Conservation (phyloP, 2,797 vertebrate species). For the Gymnocypris eckloni region DNA sequence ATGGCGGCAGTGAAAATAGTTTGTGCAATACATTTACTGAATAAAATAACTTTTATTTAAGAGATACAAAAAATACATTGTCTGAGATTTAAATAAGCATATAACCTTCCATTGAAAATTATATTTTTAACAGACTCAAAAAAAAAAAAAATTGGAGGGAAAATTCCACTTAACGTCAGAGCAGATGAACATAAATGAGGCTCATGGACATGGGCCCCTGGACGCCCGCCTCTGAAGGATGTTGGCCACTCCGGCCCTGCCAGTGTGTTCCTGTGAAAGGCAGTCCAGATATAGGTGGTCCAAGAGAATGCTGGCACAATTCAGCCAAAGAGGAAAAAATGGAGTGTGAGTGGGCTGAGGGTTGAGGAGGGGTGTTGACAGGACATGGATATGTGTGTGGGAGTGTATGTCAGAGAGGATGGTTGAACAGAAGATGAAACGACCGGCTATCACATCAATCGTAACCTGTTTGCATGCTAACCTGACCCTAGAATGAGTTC, state of each 20-base stretch:
- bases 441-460: constrained; percentile 33
- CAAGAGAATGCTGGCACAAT: constrained; percentile 14
- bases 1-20: not conserved
- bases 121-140: not conserved
- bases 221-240: constrained; percentile 50
- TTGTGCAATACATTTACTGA: not conserved
- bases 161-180: constrained; percentile 71
- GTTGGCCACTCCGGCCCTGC: constrained; percentile 7
- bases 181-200: constrained; percentile 82
- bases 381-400: constrained; percentile 25
- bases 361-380: constrained; percentile 34
- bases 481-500: constrained; percentile 41
- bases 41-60: not conserved
- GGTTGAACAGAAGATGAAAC: constrained; percentile 24
- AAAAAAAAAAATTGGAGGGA: constrained; percentile 70
- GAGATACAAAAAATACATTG: not conserved
- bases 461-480: constrained; percentile 47
- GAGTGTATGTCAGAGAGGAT: constrained; percentile 17
- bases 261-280: constrained; percentile 40
- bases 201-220: constrained; percentile 64
- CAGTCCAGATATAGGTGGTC: constrained; percentile 30
- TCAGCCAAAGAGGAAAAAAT: constrained; percentile 11
- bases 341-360: constrained; percentile 28
- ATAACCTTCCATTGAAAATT: not conserved
- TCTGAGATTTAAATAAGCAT: not conserved